These are phyloP conservation scores for Samia ricini DNA, from an alignment of 1,140 invertebrate species.

Conservation along the genomic window DNA sequence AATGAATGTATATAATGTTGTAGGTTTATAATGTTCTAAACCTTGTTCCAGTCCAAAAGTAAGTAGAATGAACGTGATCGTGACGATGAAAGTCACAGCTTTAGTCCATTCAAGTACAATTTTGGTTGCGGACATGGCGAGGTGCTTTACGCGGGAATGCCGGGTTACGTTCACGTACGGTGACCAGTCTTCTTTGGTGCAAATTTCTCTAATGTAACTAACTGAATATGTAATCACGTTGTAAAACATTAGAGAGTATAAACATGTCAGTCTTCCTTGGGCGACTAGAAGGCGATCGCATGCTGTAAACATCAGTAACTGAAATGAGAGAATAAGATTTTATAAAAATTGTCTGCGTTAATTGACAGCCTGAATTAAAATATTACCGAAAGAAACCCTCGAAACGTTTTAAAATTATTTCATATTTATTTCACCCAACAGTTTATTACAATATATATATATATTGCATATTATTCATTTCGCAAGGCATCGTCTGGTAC, in stretches of 20 bases:
- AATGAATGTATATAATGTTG: conserved; percentile 79
- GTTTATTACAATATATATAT: too few relatives aligned
- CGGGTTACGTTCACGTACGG: conserved; percentile 85
- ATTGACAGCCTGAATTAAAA: too few relatives aligned
- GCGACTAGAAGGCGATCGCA: conserved; percentile 81
- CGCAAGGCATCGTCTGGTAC: too few relatives aligned
- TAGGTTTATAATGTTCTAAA: conserved; percentile 85
- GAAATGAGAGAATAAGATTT: conserved; percentile 42
- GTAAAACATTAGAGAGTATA: conserved; percentile 90
- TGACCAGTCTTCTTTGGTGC: conserved; percentile 87
- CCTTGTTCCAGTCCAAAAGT: conserved; percentile 87
- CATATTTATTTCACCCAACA: too few relatives aligned
- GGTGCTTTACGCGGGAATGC: conserved; percentile 85
- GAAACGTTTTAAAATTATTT: too few relatives aligned
- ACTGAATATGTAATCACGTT: conserved; percentile 88
- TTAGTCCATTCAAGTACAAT: conserved; percentile 90
- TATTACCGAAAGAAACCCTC: too few relatives aligned
- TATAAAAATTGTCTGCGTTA: background rate
- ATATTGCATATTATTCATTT: too few relatives aligned
- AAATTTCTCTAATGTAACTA: conserved; percentile 84
- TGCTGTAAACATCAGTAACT: conserved; percentile 85
- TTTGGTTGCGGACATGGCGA: conserved; percentile 90
- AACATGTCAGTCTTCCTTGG: conserved; percentile 81
- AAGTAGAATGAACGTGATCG: conserved; percentile 86
- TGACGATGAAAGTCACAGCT: conserved; percentile 88